Base-by-base conservation (phyloP, 2,888 invertebrate species). In the Lypha dubia region DNA sequence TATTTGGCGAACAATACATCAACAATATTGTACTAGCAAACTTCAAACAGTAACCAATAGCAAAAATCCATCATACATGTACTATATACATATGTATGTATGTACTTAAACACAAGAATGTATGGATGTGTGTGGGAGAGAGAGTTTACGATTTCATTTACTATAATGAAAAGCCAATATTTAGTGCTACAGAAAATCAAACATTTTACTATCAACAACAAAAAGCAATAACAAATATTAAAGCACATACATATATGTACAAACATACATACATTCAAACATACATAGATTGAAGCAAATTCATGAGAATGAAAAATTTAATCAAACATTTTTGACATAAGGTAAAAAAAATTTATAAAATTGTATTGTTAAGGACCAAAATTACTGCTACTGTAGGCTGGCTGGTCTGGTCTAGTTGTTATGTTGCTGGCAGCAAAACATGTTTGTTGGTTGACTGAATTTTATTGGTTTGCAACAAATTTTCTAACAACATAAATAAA, bases 101-200 rank as follows among this genome's bases (percentile, higher is more conserved):
- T 20, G 17, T 51, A 24, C 17, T 24, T 1, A n/a, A 1, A 35
- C 6, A 28, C 1, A 28, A 22, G 28, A 56, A 56, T 3, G 15
- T 62, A 13, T 51, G 38, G 68, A 5, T 56, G 20, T 41, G 4
- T 76, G 20, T 65, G 3, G 46, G 32, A 46, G 3, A 38, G 58
- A 38, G 35, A 62, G 74, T 80, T 84, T 76, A 62, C 76, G 84
- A 86, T 86, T 86, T 86, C 86, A 86, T 86, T 86, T 86, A 83
- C 86, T 81, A 81, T 86, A 86, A 86, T 86, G 86, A 86, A 86
- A 86, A 83, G 84, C 86, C 86, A 86, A 86, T 86, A 86, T 83
- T 83, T 85, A 86, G 83, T 84, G 84, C 84, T 81, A 67, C 74
- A 74, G 74, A 81, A 84, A 84, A 84, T 84, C 84, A 84, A 84